These are phyloP conservation scores for Rhinichthys osculus DNA, from an alignment of 2,797 vertebrate species.

Conservation along the genomic window DNA sequence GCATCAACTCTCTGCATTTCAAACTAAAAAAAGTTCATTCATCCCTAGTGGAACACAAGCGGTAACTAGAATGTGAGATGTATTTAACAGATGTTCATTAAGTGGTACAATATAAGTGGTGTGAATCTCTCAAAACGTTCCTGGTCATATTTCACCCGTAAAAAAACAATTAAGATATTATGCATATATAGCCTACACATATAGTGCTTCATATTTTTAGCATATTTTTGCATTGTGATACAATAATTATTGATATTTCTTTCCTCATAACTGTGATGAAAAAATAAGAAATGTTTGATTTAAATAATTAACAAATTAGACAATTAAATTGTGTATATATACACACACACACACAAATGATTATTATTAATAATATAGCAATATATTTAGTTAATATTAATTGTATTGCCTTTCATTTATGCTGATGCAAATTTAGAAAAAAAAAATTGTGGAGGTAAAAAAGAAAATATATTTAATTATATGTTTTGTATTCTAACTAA, in stretches of 20 bases:
- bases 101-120: neutral
- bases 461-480: no score
- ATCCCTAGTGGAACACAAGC: conserved; percentile 13
- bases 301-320: neutral
- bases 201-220: neutral
- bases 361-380: no score
- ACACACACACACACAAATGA: neutral
- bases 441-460: no score
- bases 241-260: neutral
- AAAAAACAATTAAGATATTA: neutral
- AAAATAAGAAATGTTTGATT: neutral
- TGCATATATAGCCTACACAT: neutral
- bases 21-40: neutral
- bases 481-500: no score
- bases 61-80: conserved; percentile 9
- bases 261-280: neutral
- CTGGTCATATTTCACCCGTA: neutral
- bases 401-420: neutral
- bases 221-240: conserved; percentile 2
- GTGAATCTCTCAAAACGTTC: neutral
- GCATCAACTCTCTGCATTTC: neutral
- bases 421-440: no score
- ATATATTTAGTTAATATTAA: neutral
- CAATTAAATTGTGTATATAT: no score
- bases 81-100: conserved; percentile 43